Base-by-base conservation (phyloP, 2,113 vertebrate species). In the Carettochelys insculpta region DNA sequence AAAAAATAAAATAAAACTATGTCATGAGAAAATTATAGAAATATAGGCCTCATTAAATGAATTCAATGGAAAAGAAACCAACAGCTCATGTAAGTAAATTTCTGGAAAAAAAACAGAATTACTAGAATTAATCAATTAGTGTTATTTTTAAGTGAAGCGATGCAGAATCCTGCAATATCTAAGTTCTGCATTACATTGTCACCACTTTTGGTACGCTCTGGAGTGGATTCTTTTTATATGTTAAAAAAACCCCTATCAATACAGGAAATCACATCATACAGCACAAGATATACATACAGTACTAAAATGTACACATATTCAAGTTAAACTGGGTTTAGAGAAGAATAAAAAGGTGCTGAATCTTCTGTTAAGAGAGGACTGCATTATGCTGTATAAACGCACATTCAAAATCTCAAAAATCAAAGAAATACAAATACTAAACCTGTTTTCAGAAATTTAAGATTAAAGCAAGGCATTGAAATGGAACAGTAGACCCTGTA, bases 91-190 rank as follows among this genome's bases (percentile, higher is more conserved):
- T 90, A 90, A 95, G 92, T 90, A 94, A 92, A 92, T 94, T 85
- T 84, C 95, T 95, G 94, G 92, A 90, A 91, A 91, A n/a, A 86
- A 89, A 84, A 11, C 83, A 97, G 92, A 96, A 96, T 86, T 58
- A 96, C 92, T 93, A 94, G 95, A 96, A 95, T 94, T 94, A 94
- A 94, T 45, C 95, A 96, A 82, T 90, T 93, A 90, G 93, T 95
- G 58, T n/a, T 47, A 96, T 90, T 95, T 56, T 95, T 83, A 90
- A 81, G 95, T 92, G 82, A 95, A 94, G 90, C 48, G 87, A 96
- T 88, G 89, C 83, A 95, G 92, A 92, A 73, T 94, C 90, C 71
- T 84, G 84, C 3, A 0, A 80, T 81, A 85, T 31, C 88, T 82
- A 95, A 88, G 86, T 52, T 85, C 82, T 89, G 71, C 89, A 47